These are phyloP conservation scores for Parasteatoda lunata DNA, from an alignment of 2,888 invertebrate genomes.

Conservation along the genomic window DNA sequence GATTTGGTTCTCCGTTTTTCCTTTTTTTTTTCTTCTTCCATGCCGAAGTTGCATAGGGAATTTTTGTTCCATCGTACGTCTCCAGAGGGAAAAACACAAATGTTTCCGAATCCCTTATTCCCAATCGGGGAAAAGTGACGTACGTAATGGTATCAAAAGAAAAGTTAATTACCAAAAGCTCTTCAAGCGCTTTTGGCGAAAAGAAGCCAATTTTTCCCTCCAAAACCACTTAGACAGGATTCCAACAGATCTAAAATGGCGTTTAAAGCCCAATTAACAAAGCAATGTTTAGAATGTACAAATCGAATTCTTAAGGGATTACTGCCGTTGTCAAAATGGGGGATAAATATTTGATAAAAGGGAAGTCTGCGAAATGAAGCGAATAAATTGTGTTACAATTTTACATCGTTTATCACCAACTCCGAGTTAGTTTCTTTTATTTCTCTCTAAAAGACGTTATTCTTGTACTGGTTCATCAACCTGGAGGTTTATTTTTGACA, in stretches of 20 bases:
- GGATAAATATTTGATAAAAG: too few species aligned
- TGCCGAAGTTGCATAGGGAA: not conserved
- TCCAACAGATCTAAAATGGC: not conserved
- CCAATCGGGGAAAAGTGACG: not conserved
- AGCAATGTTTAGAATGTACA: not conserved
- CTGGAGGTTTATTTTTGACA: too few species aligned
- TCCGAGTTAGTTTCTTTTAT: too few species aligned
- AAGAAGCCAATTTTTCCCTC: constrained; percentile 15
- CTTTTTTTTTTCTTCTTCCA: not conserved
- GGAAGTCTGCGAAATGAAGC: too few species aligned
- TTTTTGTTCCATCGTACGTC: constrained; percentile 6
- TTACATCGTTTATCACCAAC: too few species aligned
- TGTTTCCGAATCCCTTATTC: not conserved
- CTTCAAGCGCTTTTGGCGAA: constrained; percentile 16
- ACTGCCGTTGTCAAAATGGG: too few species aligned
- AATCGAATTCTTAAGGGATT: too few species aligned
- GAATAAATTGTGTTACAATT: too few species aligned
- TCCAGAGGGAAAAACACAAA: not conserved
- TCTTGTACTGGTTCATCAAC: too few species aligned
- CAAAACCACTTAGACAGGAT: constrained; percentile 19
- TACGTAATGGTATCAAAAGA: constrained; percentile 22
- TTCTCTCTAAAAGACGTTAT: too few species aligned
- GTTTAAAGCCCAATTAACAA: constrained; percentile 34
- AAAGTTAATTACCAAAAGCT: constrained; percentile 50
- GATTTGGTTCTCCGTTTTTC: constrained; percentile 20